These are phyloP conservation scores for Orussus abietinus DNA, from an alignment of 1,140 invertebrate genomes.

Conservation along the genomic window DNA sequence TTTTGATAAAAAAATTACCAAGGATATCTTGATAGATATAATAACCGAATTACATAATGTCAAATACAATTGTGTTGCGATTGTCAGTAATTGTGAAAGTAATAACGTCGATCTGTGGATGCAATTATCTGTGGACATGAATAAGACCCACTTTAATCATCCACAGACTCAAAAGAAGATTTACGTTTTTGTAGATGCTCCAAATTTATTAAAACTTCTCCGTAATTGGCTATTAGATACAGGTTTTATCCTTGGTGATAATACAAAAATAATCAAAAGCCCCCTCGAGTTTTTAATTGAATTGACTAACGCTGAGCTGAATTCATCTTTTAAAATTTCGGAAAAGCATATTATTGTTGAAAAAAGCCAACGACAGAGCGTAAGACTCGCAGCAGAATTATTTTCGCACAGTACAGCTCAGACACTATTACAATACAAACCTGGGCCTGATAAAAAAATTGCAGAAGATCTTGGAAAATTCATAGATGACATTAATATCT, in stretches of 20 bases:
- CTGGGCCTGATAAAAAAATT: not conserved
- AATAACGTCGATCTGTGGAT: slow-evolving; percentile 14
- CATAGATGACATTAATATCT: slow-evolving; percentile 8
- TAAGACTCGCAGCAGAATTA: slow-evolving; percentile 4
- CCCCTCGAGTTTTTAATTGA: not conserved
- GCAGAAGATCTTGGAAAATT: not conserved
- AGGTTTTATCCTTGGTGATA: slow-evolving; percentile 1
- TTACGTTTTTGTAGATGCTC: slow-evolving; percentile 25
- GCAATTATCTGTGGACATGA: slow-evolving; percentile 5
- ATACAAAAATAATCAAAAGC: not conserved
- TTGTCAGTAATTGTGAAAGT: slow-evolving; percentile 17
- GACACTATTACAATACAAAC: not conserved
- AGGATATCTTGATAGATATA: slow-evolving; percentile 14
- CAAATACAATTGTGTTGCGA: slow-evolving; percentile 16
- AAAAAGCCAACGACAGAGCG: not conserved
- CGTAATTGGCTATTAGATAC: slow-evolving; percentile 23
- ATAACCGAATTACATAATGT: slow-evolving; percentile 14
- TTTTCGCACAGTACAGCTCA: slow-evolving; percentile 7
- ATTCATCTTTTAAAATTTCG: slow-evolving; percentile 3
- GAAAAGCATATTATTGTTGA: slow-evolving; percentile 3
- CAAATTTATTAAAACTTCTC: slow-evolving; percentile 22
- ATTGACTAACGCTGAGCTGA: not conserved
- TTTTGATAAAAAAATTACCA: slow-evolving; percentile 32
- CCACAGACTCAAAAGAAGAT: slow-evolving; percentile 12
- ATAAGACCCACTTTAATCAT: slow-evolving; percentile 14